Evolutionary conservation across 2,888 invertebrate genomes (phyloP).

Genomic region (Tenthredo livida): DNA sequence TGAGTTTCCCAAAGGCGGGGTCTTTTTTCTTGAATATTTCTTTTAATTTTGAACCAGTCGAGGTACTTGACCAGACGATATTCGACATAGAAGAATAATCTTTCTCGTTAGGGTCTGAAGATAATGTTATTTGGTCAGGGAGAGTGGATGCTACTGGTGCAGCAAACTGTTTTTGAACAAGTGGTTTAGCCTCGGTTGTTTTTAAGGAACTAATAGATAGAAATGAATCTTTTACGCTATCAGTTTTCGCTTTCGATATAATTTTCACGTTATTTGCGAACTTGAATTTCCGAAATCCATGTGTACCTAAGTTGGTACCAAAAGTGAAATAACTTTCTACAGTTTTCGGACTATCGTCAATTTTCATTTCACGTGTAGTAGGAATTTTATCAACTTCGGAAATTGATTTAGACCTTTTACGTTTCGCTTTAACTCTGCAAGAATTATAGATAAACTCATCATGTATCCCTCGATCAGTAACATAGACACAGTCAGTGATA

Average conservation of each 20-base stretch:
- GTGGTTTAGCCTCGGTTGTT: background rate
- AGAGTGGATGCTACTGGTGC: background rate
- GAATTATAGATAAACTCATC: background rate
- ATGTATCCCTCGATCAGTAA: background rate
- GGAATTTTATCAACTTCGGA: background rate
- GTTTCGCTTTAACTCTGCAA: background rate
- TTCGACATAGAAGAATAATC: constrained; percentile 68
- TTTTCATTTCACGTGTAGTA: background rate
- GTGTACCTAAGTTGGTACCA: background rate
- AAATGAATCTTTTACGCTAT: background rate
- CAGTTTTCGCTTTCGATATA: background rate
- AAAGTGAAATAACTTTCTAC: background rate
- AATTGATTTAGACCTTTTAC: background rate
- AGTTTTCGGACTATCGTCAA: background rate
- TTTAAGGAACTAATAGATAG: background rate
- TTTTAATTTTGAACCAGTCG: constrained; percentile 71
- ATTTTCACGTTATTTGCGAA: background rate
- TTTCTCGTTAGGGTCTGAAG: background rate
- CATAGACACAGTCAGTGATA: background rate
- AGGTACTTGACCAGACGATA: constrained; percentile 72
- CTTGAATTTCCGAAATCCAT: background rate
- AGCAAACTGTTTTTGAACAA: background rate
- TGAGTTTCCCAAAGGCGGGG: constrained; percentile 53
- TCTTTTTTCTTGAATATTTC: constrained; percentile 65
- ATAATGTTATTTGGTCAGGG: background rate